A percentile compares a stretch with the other conserved stretches of the same genome.
Conservation (phyloP, 2,113 vertebrate species). For the Peromyscus leucopus region DNA sequence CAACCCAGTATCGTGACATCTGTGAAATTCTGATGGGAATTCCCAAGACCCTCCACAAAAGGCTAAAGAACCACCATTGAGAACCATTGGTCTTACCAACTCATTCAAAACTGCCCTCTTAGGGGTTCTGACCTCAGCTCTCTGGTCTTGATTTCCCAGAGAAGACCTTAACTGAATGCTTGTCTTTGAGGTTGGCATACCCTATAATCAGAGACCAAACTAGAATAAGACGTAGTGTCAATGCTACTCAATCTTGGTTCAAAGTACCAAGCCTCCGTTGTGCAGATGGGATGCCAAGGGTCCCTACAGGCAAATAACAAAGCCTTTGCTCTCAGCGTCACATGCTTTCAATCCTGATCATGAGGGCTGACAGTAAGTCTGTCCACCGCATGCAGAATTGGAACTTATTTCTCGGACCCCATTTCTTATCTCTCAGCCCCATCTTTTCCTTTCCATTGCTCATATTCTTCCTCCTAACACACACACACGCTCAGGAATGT, state of each 20-base stretch:
- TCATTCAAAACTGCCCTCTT: neutral
- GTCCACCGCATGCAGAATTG: neutral
- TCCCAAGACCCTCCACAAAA: neutral
- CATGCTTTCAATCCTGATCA: neutral
- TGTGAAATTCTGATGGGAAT: neutral
- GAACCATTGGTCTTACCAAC: neutral
- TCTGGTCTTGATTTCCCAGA: neutral
- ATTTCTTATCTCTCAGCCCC: neutral
- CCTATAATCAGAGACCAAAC: neutral
- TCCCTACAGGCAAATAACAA: constrained; percentile 5
- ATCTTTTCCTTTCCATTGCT: neutral
- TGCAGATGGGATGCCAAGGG: neutral
- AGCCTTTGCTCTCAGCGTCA: neutral
- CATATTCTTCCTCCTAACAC: neutral
- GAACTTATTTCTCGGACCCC: neutral
- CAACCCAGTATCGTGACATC: neutral
- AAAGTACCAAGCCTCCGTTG: neutral
- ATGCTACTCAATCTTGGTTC: neutral
- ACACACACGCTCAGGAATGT: neutral
- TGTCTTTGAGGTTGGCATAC: neutral
- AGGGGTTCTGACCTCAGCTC: neutral
- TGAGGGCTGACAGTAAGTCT: neutral
- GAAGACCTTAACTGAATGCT: neutral
- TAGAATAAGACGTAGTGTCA: neutral
- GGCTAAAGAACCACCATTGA: neutral